Percentiles rank a stretch among this genome's conserved stretches.
Conservation (phyloP, 2,797 vertebrate genomes). For the Orestias chungarensis region DNA sequence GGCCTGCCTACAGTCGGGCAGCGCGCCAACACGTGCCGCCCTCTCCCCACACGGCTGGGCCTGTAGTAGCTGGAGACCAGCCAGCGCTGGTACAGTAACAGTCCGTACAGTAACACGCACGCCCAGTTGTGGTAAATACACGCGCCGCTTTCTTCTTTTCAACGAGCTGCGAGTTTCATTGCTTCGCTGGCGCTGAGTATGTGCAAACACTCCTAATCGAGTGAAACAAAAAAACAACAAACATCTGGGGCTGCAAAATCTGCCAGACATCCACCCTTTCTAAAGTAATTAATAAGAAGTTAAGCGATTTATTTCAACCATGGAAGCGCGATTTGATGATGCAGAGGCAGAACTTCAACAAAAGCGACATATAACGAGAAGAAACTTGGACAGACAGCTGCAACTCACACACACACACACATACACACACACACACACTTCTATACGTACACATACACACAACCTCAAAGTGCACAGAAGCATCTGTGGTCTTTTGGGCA, state of each 20-base stretch:
- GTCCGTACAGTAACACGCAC: constrained; percentile 66
- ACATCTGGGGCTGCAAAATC: constrained; percentile 47
- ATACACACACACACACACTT: constrained; percentile 21
- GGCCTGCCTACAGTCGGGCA: constrained; percentile 79
- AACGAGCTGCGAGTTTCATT: constrained; percentile 15
- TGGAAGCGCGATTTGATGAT: constrained; percentile 52
- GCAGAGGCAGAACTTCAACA: constrained; percentile 52
- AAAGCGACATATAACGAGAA: constrained; percentile 52
- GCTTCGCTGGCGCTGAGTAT: constrained; percentile 29
- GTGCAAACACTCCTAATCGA: constrained; percentile 12
- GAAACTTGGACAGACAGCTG: constrained; percentile 72
- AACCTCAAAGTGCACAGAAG: constrained; percentile 76
- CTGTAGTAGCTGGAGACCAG: constrained; percentile 74
- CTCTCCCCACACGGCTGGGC: constrained; percentile 72
- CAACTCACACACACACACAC: constrained; percentile 37
- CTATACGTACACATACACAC: constrained; percentile 53
- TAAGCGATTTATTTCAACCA: constrained; percentile 32
- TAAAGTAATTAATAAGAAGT: constrained; percentile 15
- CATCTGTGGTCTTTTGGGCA: constrained; percentile 81
- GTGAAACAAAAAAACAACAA: constrained; percentile 19
- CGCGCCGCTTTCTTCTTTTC: constrained; percentile 12
- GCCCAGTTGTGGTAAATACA: constrained; percentile 42
- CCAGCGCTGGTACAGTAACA: constrained; percentile 73
- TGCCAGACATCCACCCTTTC: constrained; percentile 1
- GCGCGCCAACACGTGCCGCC: constrained; percentile 70